phyloP scores from a whole-genome alignment of 2,888 invertebrate species.

The Limnephilus rhombicus region DNA sequence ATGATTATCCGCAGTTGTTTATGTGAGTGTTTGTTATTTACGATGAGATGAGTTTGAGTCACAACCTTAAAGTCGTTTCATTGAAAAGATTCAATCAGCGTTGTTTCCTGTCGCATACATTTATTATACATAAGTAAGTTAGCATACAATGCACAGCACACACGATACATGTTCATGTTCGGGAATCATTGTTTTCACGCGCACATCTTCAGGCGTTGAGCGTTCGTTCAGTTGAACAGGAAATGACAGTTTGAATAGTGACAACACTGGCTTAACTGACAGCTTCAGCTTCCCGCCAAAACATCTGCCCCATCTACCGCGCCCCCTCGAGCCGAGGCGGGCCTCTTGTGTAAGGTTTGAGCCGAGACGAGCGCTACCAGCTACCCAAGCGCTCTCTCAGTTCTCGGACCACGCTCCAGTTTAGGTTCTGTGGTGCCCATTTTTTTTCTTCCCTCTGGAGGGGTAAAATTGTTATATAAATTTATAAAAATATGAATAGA shows the following conservation, averaged over 20 bases:
- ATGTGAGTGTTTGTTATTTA: neutral
- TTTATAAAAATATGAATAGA: too few species aligned
- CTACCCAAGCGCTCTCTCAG: neutral
- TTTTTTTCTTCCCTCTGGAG: neutral
- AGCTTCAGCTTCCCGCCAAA: conserved; percentile 54
- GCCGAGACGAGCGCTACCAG: conserved; percentile 2
- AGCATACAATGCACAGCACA: conserved; percentile 16
- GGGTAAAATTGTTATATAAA: neutral
- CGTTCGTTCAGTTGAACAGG: conserved; percentile 5
- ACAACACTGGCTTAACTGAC: conserved; percentile 10
- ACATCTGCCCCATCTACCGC: conserved; percentile 37
- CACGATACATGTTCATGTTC: neutral
- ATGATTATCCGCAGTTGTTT: neutral
- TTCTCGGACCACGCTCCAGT: too few species aligned
- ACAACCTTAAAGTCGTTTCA: conserved; percentile 12
- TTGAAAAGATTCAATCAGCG: conserved; percentile 15
- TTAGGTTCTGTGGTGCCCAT: neutral
- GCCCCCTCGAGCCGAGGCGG: conserved; percentile 26
- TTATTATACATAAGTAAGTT: neutral
- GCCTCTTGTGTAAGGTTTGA: conserved; percentile 7
- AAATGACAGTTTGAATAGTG: conserved; percentile 41
- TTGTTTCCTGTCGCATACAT: conserved; percentile 27
- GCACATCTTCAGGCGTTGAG: conserved; percentile 23
- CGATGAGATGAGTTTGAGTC: neutral
- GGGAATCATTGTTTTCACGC: conserved; percentile 22